Percentiles rank a stretch among this genome's conserved stretches.
Evolutionary conservation across 2,797 vertebrate species (phyloP).

Genomic region (Melopsittacus undulatus): DNA sequence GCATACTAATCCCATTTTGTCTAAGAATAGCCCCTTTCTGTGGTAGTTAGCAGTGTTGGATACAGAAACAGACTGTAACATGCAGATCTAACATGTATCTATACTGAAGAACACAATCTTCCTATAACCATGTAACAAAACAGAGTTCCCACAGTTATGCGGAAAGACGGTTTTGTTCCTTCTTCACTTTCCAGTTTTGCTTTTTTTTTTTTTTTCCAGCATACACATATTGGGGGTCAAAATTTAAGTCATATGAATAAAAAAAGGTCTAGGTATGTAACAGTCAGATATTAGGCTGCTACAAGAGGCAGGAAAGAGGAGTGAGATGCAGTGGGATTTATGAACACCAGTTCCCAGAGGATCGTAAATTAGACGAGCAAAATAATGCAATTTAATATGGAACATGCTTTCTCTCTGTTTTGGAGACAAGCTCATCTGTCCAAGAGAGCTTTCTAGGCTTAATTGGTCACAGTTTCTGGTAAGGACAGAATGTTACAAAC

Average conservation of each 20-base stretch:
- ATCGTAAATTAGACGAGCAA: background rate
- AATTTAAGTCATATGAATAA: background rate
- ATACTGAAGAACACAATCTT: background rate
- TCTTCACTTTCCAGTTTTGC: background rate
- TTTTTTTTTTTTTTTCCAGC: background rate
- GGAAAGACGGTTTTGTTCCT: background rate
- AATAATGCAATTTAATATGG: background rate
- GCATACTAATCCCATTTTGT: background rate
- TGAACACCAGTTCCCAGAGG: background rate
- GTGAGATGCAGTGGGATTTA: background rate
- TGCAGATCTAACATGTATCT: background rate
- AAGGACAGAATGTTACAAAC: constrained; percentile 22
- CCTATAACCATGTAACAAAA: background rate
- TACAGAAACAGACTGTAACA: background rate
- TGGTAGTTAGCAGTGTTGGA: fast-evolving
- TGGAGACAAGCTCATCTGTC: background rate
- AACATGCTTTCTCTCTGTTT: background rate
- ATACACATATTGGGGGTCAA: background rate
- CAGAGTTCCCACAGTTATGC: background rate
- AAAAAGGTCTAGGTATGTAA: background rate
- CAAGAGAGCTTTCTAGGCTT: background rate
- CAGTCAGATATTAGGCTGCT: background rate
- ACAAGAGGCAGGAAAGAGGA: background rate
- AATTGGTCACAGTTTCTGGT: background rate
- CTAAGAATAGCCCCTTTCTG: background rate